Evolutionary conservation across 1,140 invertebrate species (phyloP), one percentile per base, ranked within the genome.

Genomic region (Bombus huntii): DNA sequence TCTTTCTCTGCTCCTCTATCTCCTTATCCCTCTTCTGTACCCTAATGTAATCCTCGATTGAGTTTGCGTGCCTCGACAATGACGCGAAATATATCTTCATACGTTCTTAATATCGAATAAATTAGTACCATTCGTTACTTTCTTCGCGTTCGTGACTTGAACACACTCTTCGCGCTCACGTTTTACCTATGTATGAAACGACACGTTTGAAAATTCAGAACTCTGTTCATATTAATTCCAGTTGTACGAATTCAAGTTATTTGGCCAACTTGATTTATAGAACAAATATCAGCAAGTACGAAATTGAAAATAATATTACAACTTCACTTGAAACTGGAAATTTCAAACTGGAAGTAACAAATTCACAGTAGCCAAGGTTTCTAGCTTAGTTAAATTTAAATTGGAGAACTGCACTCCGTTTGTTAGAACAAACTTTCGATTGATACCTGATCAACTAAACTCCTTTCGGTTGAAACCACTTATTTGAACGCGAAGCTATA

Each of bases 41-140:
- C 89, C 88, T 57, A 39, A 68, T 72, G 73, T 83, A 86, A 90
- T 70, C 84, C 79, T 65, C 65, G 81, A 87, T 75, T 83, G 70
- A 86, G 78, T 78, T 85, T 76, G 82, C 73, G 77, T 82, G 82
- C 87, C 87, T 84, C 87, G 81, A 78, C 80, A 74, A 79, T 57
- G 65, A 80, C 31, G 10, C 34, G 47, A 31, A n/a, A 81, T 72
- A 42, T 28, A 42, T 22, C 13, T 77, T 28, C 25, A 15, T 37
- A 28, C 47, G 22, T 37, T 13, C 73, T 53, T 9, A 22, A 34
- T 53, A 47, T 53, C n/a, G n/a, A 47, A 31, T 22, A 31, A 31
- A 73, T 73, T 34, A 44, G 18, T 13, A 22, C n/a, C n/a, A 18
- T 28, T 74, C 18, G 28, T 22, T 10, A 18, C 28, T 31, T 12